phyloP scores from a whole-genome alignment of 2,113 vertebrate genomes.

The Malurus alboscapulatus region DNA sequence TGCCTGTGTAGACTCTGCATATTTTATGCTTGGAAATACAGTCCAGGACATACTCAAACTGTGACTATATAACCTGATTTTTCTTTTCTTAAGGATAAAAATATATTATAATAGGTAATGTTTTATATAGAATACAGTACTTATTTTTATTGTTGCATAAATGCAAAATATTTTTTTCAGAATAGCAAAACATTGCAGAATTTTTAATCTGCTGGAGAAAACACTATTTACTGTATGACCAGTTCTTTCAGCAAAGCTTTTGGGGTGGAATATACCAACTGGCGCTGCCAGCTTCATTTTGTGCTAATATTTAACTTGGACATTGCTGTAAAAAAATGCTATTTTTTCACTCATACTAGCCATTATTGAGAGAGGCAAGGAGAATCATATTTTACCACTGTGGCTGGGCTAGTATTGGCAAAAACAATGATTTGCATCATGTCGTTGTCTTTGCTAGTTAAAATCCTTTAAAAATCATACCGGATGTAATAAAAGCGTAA shows the following conservation, averaged over 20 bases:
- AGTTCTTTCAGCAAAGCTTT: slow-evolving; percentile 46
- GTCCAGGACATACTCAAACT: slow-evolving; percentile 63
- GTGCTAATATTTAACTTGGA: neutral
- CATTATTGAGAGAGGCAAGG: neutral
- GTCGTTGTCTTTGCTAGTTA: slow-evolving; percentile 30
- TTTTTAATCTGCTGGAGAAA: slow-evolving; percentile 59
- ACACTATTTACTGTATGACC: slow-evolving; percentile 19
- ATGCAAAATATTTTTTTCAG: slow-evolving; percentile 62
- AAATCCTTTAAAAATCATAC: slow-evolving; percentile 7
- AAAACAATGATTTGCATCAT: neutral
- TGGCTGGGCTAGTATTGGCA: slow-evolving; percentile 25
- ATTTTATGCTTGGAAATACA: slow-evolving; percentile 57
- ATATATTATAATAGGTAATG: slow-evolving; percentile 45
- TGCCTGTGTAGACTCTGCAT: slow-evolving; percentile 56
- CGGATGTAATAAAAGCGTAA: neutral
- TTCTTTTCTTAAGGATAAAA: slow-evolving; percentile 62
- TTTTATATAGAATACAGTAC: slow-evolving; percentile 63
- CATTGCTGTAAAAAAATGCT: neutral
- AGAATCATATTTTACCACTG: neutral
- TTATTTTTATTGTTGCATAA: slow-evolving; percentile 66
- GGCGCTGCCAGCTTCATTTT: slow-evolving; percentile 24
- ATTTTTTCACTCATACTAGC: slow-evolving; percentile 8
- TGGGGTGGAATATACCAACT: neutral
- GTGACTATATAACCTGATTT: slow-evolving; percentile 57
- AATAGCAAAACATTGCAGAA: slow-evolving; percentile 37